Percentiles rank a stretch among this genome's conserved stretches.
These are phyloP conservation scores for Cosmia trapezina DNA, from an alignment of 2,888 invertebrate genomes.

Conservation along the genomic window DNA sequence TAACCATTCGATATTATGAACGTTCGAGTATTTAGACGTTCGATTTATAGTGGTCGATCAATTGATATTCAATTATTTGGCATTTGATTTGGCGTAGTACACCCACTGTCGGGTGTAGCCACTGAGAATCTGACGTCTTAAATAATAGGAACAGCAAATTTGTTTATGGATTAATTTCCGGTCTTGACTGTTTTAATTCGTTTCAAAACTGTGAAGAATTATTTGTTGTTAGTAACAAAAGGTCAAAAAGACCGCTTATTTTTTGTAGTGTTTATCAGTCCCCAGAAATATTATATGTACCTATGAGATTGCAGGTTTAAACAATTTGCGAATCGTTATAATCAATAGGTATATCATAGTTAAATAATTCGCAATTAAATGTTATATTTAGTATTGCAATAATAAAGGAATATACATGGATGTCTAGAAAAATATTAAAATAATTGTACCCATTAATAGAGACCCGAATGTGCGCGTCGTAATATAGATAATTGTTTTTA, in stretches of 20 bases:
- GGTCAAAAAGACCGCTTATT: neutral
- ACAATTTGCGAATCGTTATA: neutral
- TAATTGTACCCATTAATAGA: neutral
- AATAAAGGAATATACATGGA: neutral
- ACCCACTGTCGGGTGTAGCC: neutral
- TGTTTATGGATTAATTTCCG: neutral
- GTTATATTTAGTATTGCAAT: conserved; percentile 7
- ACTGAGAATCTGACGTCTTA: neutral
- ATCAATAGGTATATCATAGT: neutral
- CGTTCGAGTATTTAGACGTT: no score
- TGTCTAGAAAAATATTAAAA: neutral
- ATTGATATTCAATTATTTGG: no score
- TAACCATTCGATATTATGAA: no score
- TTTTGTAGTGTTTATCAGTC: neutral
- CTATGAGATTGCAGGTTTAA: neutral
- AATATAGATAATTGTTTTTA: conserved; percentile 2
- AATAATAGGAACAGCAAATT: neutral
- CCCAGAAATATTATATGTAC: no score
- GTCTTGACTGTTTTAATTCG: conserved; percentile 4
- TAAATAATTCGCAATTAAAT: conserved; percentile 5
- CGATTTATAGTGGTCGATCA: no score
- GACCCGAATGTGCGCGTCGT: neutral
- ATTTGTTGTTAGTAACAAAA: neutral
- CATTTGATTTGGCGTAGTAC: no score
- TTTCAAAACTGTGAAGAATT: neutral